Conservation (phyloP, 1,140 invertebrate species). For the Listronotus oregonensis region DNA sequence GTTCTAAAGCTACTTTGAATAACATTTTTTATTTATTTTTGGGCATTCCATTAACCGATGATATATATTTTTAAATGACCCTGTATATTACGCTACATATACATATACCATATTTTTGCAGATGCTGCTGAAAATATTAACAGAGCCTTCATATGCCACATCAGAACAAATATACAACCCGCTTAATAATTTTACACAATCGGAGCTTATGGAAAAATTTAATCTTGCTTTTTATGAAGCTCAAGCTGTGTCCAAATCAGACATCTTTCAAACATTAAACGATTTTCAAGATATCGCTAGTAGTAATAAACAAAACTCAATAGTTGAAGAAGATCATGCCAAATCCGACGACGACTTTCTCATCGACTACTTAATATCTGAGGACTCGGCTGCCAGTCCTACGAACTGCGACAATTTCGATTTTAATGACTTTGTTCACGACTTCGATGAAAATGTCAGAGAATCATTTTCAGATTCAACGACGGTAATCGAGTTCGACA, state of each 20-base stretch:
- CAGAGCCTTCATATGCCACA: slow-evolving; percentile 21
- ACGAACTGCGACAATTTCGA: slow-evolving; percentile 46
- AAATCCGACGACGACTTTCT: slow-evolving; percentile 42
- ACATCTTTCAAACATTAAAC: slow-evolving; percentile 42
- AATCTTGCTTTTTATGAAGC: slow-evolving; percentile 54
- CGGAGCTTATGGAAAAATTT: slow-evolving; percentile 53
- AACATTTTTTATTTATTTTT: too few relatives aligned
- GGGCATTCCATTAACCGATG: too few relatives aligned
- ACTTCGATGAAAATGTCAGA: slow-evolving; percentile 44
- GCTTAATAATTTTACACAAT: slow-evolving; percentile 45
- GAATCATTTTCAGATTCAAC: slow-evolving; percentile 29
- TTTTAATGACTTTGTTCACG: slow-evolving; percentile 48
- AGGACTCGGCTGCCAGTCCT: slow-evolving; percentile 36
- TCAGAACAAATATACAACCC: slow-evolving; percentile 41
- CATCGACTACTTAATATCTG: slow-evolving; percentile 46
- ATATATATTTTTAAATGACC: too few relatives aligned
- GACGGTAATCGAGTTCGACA: slow-evolving; percentile 31
- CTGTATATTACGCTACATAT: too few relatives aligned
- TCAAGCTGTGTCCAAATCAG: slow-evolving; percentile 43
- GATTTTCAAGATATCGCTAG: slow-evolving; percentile 23
- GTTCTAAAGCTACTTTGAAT: too few relatives aligned
- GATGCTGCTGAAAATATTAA: slow-evolving; percentile 34
- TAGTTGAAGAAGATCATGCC: slow-evolving; percentile 29
- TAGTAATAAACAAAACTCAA: slow-evolving; percentile 7
- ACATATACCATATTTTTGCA: neutral